Base-by-base conservation (phyloP, 1,140 invertebrate species). In the Drosophila tropicalis region DNA sequence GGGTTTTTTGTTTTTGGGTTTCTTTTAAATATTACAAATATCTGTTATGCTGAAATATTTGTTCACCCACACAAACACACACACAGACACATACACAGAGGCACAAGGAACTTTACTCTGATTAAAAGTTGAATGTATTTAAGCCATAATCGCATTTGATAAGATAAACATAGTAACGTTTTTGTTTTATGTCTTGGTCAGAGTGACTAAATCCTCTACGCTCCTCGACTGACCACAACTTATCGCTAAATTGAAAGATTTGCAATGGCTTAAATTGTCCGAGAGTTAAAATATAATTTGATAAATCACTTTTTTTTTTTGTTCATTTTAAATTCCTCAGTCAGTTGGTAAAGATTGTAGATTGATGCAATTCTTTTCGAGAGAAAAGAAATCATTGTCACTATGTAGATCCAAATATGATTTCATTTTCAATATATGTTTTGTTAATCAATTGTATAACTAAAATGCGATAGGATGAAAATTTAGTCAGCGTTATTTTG, bases 161-260 rank as follows among this genome's bases (percentile, higher is more conserved):
- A 58, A 58, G 56, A 58, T 58, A 58, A 36, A 6, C 7, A 55
- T 17, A 36, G 15, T 36, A 17, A 58, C 17, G 56, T 58, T 55
- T 55, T 55, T 55, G 19, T 55, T 32, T 13, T 36, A 32, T 57
- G 9, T 36, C n/a, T 57, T 58, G 34, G 44, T 6, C 17, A 51
- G 44, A 51, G 44, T 51, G 44, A 51, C 44, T 32, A 58, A 58
- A 58, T 58, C 56, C 56, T 36, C 15, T 58, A 15, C 25, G n/a
- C 34, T 36, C 10, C 34, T 12, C n/a, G 34, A 58, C 56, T 58
- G 56, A 58, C 56, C 56, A 36, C 32, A 58, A 58, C n/a, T 58
- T 58, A 58, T 58, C 56, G 32, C 56, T 19, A 10, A 7, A 7
- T 10, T 17, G 32, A 56, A 6, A 15, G 54, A 56, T 56, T 56